Conservation (phyloP, 2,797 vertebrate species). For the Cephalopachus bancanus region DNA sequence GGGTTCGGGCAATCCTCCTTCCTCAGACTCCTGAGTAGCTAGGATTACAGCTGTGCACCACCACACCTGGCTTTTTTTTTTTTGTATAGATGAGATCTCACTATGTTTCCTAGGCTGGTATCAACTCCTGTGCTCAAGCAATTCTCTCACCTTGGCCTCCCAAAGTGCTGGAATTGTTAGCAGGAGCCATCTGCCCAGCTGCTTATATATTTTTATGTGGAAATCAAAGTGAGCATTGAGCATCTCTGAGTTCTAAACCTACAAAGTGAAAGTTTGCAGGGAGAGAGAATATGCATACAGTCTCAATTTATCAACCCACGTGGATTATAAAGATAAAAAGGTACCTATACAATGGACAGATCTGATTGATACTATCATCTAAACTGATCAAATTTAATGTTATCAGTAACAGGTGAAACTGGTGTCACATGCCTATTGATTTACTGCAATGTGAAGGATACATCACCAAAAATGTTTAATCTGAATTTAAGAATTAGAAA, state of each 20-base stretch:
- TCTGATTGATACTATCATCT: background rate
- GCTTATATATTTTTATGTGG: background rate
- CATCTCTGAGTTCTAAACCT: background rate
- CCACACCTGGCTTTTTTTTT: no score
- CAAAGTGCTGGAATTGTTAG: no score
- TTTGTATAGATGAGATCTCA: no score
- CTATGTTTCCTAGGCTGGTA: no score
- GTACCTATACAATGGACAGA: background rate
- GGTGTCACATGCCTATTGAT: background rate
- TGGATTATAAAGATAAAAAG: background rate
- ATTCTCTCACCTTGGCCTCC: no score
- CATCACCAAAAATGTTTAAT: background rate
- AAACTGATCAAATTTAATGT: background rate
- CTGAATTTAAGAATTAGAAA: slow-evolving; percentile 16
- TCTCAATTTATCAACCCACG: background rate
- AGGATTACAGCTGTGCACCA: no score
- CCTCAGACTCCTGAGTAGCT: no score
- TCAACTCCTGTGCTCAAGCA: no score
- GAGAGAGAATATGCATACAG: background rate
- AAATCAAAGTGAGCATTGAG: background rate
- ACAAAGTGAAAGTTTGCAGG: background rate
- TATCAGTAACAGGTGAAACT: background rate
- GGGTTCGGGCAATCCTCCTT: no score
- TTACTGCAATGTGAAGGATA: background rate
- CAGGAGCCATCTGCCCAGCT: no score